Evolutionary conservation across 92 coral and sea anemone species (phyloP), one percentile per base, ranked within the genome.

Genomic region (Porites rus): DNA sequence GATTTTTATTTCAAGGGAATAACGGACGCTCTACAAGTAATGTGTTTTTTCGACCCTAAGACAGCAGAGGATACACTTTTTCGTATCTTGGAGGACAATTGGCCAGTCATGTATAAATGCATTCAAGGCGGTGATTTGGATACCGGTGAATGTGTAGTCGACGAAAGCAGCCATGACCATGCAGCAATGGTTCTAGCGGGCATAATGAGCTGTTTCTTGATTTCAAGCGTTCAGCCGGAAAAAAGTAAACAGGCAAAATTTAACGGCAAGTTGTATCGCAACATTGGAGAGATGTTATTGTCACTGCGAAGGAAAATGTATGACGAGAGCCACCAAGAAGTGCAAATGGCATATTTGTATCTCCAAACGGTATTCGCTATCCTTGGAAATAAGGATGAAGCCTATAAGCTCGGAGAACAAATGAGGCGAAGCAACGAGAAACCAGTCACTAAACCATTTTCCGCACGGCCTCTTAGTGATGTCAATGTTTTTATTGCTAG

Each of bases 151-250:
- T 53, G 59, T 53, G 12, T 53, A 53, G 59, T 53, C 31, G 76
- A 74, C 28, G 77, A 74, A 18, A 59, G 77, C 20, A 74, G 77
- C 63, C 8, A 51, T 74, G 77, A 51, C 3, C 77, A 74, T 1
- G 62, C 17, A 50, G 77, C 77, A 8, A 5, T 1, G 5, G 61
- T 74, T n/a, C 77, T 74, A 50, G 1, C 10, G 16, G 17, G 18
- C 4, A 16, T 74, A 3, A 0, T 54, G 8, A 11, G 1, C 5
- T 75, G 79, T 31, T 75, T 54, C 18, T 13, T 1, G 1, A 13
- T 1, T 2, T 13, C 3, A 1, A 13, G n/a, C 65, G 1, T 5
- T 9, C 11, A 10, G 1, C 58, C 0, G 7, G 21, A 24, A n/a
- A 21, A 46, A 1, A 13, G 8, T 1, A 69, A 28, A 31, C 31